Percentiles rank a stretch among this genome's conserved stretches.
phyloP scores from a whole-genome alignment of 2,888 invertebrate genomes.

The Hesperia comma region DNA sequence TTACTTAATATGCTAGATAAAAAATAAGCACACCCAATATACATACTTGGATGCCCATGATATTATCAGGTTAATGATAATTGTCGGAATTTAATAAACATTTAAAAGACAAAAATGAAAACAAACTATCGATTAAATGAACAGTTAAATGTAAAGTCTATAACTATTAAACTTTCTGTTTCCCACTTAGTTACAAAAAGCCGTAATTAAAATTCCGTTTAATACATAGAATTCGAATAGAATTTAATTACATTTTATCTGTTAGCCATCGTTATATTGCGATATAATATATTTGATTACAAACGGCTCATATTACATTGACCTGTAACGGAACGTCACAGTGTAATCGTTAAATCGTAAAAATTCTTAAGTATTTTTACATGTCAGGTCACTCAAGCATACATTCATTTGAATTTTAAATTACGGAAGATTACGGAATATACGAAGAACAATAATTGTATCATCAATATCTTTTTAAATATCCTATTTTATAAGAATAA shows the following conservation, averaged over 20 bases:
- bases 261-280: not conserved
- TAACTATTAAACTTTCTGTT: no score
- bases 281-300: not conserved
- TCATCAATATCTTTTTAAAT: not conserved
- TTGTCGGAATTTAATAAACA: no score
- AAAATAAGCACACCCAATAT: no score
- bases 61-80: no score
- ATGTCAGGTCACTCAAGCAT: not conserved
- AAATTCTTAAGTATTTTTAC: slow-evolving; percentile 1
- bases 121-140: no score
- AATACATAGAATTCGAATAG: not conserved
- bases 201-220: no score
- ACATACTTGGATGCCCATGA: no score
- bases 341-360: not conserved
- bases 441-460: not conserved
- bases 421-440: not conserved
- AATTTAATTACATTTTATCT: not conserved
- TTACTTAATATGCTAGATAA: no score
- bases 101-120: no score
- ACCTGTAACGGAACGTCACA: not conserved
- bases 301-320: slow-evolving; percentile 1
- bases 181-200: no score
- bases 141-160: no score
- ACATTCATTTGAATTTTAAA: not conserved
- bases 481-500: not conserved